These are phyloP conservation scores for Danio albolineatus DNA, from an alignment of 2,797 vertebrate species.

Conservation along the genomic window DNA sequence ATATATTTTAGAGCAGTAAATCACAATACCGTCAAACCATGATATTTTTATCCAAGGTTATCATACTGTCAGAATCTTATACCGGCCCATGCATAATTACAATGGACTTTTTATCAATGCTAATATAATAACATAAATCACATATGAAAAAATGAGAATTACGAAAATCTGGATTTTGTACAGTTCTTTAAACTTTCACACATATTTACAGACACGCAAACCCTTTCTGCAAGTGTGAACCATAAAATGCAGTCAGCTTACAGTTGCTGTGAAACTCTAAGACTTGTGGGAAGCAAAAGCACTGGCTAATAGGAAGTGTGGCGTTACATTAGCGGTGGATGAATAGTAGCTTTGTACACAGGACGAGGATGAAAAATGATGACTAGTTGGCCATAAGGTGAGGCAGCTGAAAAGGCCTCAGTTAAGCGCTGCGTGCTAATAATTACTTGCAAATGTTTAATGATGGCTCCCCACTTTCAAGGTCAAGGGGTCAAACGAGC, in stretches of 20 bases:
- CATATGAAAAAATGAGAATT: neutral
- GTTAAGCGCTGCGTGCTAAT: slow-evolving; percentile 68
- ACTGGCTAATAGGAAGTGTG: slow-evolving; percentile 59
- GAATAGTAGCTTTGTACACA: slow-evolving; percentile 84
- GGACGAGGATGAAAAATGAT: slow-evolving; percentile 82
- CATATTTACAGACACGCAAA: neutral
- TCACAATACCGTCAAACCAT: too few species aligned
- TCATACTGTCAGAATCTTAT: too few species aligned
- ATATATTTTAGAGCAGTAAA: too few species aligned
- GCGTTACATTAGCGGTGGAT: slow-evolving; percentile 67
- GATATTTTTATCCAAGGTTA: too few species aligned
- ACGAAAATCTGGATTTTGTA: neutral
- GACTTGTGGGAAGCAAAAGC: slow-evolving; percentile 28
- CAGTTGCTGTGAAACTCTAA: slow-evolving; percentile 36
- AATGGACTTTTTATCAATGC: neutral
- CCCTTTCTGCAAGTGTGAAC: neutral
- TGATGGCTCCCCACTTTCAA: slow-evolving; percentile 78
- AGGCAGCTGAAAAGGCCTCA: slow-evolving; percentile 61
- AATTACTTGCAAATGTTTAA: slow-evolving; percentile 76
- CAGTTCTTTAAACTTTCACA: neutral
- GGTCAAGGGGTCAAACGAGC: slow-evolving; percentile 73
- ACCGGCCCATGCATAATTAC: too few species aligned
- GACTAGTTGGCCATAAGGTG: slow-evolving; percentile 76
- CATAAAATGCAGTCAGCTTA: slow-evolving; percentile 26
- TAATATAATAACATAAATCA: neutral